These are phyloP conservation scores for Chlorops oryzae DNA, from an alignment of 1,140 invertebrate species.

Conservation along the genomic window DNA sequence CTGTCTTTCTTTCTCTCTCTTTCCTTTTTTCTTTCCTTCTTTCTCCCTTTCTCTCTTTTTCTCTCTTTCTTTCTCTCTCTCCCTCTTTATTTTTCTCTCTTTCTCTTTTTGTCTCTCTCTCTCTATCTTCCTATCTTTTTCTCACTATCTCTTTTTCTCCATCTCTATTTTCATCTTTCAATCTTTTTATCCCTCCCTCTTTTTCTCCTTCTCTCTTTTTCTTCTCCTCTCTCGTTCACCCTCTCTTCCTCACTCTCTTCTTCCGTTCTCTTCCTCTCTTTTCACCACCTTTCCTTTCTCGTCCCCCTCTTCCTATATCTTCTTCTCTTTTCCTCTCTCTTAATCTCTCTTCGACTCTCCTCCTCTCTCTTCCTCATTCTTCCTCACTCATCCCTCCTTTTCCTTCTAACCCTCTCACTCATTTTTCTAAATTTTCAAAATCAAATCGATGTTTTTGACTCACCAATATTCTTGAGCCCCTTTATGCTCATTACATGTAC, in stretches of 20 bases:
- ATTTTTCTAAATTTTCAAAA: not conserved
- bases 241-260: not conserved
- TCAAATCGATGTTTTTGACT: too few relatives aligned
- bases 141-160: not conserved
- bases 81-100: not conserved
- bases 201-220: not conserved
- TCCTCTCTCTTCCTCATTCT: not conserved
- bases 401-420: not conserved
- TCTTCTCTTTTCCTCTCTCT: not conserved
- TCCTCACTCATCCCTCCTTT: not conserved
- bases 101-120: not conserved
- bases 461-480: too few relatives aligned
- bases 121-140: not conserved
- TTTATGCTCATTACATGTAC: too few relatives aligned
- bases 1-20: too few relatives aligned
- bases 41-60: not conserved
- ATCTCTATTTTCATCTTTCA: not conserved
- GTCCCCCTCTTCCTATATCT: not conserved
- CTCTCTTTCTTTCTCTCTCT: not conserved
- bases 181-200: not conserved
- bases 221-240: not conserved
- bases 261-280: not conserved
- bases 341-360: too few relatives aligned
- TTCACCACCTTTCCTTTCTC: not conserved
- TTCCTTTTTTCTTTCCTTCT: too few relatives aligned